Percentiles rank a stretch among this genome's conserved stretches.
These are phyloP conservation scores for Cardiocondyla obscurior DNA, from an alignment of 1,140 invertebrate species.

Conservation along the genomic window DNA sequence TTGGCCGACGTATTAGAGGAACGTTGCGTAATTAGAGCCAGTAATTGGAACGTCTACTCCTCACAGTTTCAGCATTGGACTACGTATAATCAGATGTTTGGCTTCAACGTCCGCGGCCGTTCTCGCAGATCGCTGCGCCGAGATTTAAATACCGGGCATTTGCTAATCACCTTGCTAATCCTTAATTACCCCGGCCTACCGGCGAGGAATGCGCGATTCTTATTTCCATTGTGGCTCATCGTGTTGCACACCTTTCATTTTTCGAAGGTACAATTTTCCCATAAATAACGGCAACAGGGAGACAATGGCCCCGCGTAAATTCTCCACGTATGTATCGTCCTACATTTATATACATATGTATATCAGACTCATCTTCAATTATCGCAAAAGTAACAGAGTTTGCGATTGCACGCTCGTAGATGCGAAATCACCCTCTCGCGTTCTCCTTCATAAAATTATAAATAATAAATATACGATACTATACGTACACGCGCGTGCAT, in stretches of 20 bases:
- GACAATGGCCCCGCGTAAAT: conserved; percentile 65
- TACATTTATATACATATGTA: no score
- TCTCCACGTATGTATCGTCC: conserved; percentile 55
- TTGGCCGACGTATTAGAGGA: conserved; percentile 45
- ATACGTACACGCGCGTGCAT: neutral
- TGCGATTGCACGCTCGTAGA: conserved; percentile 6
- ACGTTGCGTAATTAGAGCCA: conserved; percentile 56
- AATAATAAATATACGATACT: neutral
- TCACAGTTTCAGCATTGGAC: conserved; percentile 36
- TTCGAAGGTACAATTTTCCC: conserved; percentile 59
- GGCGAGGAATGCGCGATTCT: conserved; percentile 55
- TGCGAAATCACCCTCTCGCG: conserved; percentile 54
- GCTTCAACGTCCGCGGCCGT: neutral
- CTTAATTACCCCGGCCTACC: conserved; percentile 68
- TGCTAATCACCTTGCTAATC: conserved; percentile 72
- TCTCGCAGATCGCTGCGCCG: conserved; percentile 46
- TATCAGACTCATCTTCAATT: conserved; percentile 67
- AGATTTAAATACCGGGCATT: conserved; percentile 68
- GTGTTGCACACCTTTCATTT: conserved; percentile 63
- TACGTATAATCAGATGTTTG: conserved; percentile 54
- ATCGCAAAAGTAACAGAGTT: conserved; percentile 64
- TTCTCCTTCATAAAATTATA: conserved; percentile 34
- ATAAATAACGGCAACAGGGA: conserved; percentile 63
- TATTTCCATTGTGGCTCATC: conserved; percentile 55
- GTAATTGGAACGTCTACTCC: conserved; percentile 58